Evolutionary conservation across 2,113 vertebrate genomes (phyloP).

Genomic region (Cygnus buccinator): DNA sequence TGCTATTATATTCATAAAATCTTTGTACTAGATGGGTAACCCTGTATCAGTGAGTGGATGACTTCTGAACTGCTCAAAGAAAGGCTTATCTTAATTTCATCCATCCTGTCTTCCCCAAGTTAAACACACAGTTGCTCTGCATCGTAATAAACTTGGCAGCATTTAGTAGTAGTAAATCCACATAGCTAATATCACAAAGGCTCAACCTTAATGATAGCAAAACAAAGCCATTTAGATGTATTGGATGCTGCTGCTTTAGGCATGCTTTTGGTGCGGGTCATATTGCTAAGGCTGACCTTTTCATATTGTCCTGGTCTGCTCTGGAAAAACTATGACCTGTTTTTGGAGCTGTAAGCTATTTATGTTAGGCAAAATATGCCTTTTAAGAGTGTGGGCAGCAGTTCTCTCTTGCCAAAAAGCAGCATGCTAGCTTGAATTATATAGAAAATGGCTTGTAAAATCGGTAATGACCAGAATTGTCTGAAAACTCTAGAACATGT

Average conservation of each 20-base stretch:
- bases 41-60: rapidly evolving
- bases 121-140: background rate
- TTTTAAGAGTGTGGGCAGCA: background rate
- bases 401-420: background rate
- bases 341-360: background rate
- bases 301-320: background rate
- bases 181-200: background rate
- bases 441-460: background rate
- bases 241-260: background rate
- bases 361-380: background rate
- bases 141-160: background rate
- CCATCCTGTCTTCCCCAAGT: background rate
- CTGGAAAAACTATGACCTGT: background rate
- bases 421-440: background rate
- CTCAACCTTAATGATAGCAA: background rate
- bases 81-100: background rate
- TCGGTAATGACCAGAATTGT: background rate
- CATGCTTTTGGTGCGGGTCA: background rate
- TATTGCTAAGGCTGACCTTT: background rate
- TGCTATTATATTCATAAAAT: background rate
- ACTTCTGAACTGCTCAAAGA: background rate
- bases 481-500: background rate
- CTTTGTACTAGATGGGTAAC: background rate
- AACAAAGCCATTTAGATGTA: background rate
- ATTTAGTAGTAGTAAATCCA: background rate